Base-by-base conservation (phyloP, 2,888 invertebrate genomes). In the Agrotis segetum region DNA sequence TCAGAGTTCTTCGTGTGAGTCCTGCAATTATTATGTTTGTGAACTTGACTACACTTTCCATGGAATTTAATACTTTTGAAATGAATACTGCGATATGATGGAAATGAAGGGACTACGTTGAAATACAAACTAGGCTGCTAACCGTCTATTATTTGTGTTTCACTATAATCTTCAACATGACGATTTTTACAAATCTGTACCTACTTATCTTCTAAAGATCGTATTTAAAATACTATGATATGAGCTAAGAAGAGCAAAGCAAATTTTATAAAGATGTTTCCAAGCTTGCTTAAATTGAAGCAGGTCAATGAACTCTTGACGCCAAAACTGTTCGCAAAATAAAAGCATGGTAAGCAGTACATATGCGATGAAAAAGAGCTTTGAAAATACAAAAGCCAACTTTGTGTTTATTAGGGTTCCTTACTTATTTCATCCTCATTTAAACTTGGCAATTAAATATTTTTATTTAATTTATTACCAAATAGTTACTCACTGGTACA, bases 241-340 rank as follows among this genome's bases (percentile, higher is more conserved):
- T 13, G n/a, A 19, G 47, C 53, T 47, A 47, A 52, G 40, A 19
- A 47, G 19, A 47, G 13, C 14, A 46, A 71, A 52, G 50, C 19
- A 34, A 53, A 49, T 77, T 76, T 13, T 44, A 46, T 14, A 47
- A 58, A 13, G n/a, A 21, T 52, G n/a, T 59, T 56, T 61, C 56
- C 29, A 71, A 66, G 52, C 53, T 71, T 24, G 55, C 58, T 61
- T 64, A 17, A 60, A 68, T 61, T 64, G 19, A 60, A 68, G 61
- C 29, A 58, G 85, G 70, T 63, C 79, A 70, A 74, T 68, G 67
- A 79, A 69, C 83, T 44, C 50, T 47, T 50, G 65, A 72, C 70
- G 66, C 55, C 29, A 62, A 77, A 81, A 77, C 63, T 59, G 47
- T 74, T 21, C 29, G 29, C 71, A 29, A 61, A 65, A 67, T 65